A percentile compares a stretch with the other conserved stretches of the same genome.
Conservation (phyloP, 2,113 vertebrate species). For the Piprites chloris region DNA sequence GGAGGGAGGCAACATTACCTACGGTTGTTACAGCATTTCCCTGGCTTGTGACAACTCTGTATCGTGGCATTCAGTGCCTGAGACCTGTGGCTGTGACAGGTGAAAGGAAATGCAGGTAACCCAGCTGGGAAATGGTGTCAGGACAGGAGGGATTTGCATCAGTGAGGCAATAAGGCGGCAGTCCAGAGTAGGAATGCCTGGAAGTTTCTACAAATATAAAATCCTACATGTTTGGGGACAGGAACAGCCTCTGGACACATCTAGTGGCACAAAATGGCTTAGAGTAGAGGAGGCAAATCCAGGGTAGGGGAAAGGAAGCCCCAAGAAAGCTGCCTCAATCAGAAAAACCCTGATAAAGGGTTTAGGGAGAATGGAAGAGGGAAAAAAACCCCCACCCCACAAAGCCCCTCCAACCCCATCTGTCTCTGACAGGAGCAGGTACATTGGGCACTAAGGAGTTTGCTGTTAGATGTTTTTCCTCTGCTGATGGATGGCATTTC, state of each 20-base stretch:
- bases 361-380: neutral
- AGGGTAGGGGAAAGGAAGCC: neutral
- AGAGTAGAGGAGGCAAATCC: neutral
- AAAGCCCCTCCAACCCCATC: neutral
- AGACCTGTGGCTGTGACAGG: neutral
- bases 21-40: neutral
- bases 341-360: neutral
- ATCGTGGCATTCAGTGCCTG: neutral
- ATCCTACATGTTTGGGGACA: neutral
- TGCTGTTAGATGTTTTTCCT: slow-evolving; percentile 16
- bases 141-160: neutral
- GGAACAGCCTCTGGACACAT: neutral
- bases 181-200: neutral
- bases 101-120: neutral
- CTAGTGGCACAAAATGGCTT: neutral
- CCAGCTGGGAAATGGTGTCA: neutral
- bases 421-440: slow-evolving; percentile 52
- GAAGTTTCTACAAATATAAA: neutral
- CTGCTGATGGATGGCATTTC: slow-evolving; percentile 67
- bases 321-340: neutral
- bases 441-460: slow-evolving; percentile 24
- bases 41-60: neutral
- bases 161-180: neutral
- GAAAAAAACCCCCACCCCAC: neutral
- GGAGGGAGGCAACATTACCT: neutral